phyloP scores from a whole-genome alignment of 2,113 vertebrate genomes.

The Toxostoma redivivum region DNA sequence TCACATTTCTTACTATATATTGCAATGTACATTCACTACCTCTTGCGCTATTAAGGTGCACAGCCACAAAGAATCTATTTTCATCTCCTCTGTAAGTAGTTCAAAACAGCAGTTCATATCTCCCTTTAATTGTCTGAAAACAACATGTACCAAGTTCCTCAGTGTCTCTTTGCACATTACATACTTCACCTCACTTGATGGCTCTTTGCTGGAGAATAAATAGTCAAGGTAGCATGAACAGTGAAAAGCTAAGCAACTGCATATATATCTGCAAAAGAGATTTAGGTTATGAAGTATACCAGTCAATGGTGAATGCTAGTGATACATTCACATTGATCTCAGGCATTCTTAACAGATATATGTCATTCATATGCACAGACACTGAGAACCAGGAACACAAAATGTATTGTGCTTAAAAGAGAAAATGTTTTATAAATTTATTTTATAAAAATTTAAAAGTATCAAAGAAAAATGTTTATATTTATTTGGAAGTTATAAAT shows the following conservation, averaged over 20 bases:
- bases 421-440: background rate
- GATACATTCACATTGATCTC: background rate
- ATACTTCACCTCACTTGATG: background rate
- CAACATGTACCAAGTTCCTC: background rate
- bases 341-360: background rate
- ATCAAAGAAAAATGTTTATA: background rate
- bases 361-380: background rate
- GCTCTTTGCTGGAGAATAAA: background rate
- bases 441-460: background rate
- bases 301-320: background rate
- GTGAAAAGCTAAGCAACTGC: background rate
- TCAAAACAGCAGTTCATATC: background rate
- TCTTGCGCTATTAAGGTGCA: background rate
- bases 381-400: background rate
- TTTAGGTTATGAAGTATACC: background rate
- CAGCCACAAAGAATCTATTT: background rate
- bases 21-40: background rate
- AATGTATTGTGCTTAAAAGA: background rate
- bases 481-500: background rate
- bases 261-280: background rate
- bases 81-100: background rate
- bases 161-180: background rate
- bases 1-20: background rate
- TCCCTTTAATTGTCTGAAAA: background rate
- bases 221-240: background rate